These are phyloP conservation scores for Agrotis clavis DNA, from an alignment of 2,888 invertebrate genomes.

Conservation along the genomic window DNA sequence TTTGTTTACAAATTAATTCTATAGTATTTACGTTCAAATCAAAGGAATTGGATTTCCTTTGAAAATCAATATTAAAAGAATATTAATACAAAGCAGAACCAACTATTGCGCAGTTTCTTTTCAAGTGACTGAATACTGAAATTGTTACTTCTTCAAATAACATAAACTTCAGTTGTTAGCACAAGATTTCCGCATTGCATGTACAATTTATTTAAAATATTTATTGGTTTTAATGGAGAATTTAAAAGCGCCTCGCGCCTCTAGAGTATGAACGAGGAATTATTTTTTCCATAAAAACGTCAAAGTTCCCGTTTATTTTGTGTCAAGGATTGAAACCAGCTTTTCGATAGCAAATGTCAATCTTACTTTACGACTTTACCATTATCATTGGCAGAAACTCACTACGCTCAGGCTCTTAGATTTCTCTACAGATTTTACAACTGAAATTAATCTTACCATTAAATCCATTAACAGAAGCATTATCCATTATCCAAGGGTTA, in stretches of 20 bases:
- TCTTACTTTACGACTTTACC: not conserved
- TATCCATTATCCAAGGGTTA: constrained; percentile 39
- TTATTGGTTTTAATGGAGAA: too few species aligned
- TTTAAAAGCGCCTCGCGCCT: too few species aligned
- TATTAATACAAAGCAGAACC: constrained; percentile 13
- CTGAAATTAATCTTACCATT: constrained; percentile 36
- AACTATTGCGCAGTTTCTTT: constrained; percentile 3
- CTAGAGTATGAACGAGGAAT: too few species aligned
- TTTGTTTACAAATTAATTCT: constrained; percentile 37
- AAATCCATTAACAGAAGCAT: constrained; percentile 29
- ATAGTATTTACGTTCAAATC: constrained; percentile 37
- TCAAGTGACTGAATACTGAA: too few species aligned
- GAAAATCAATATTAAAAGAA: not conserved
- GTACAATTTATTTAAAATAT: too few species aligned
- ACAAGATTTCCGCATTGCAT: too few species aligned
- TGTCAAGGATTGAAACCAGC: not conserved
- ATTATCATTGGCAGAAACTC: not conserved
- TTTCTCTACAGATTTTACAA: constrained; percentile 21
- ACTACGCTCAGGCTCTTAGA: not conserved
- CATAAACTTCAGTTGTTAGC: not conserved
- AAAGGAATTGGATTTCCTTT: constrained; percentile 15
- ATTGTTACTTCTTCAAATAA: constrained; percentile 14
- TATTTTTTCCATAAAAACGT: too few species aligned
- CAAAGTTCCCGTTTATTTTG: too few species aligned
- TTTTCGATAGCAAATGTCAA: not conserved